phyloP scores from a whole-genome alignment of 2,888 invertebrate genomes.

The Parnassius orleans region DNA sequence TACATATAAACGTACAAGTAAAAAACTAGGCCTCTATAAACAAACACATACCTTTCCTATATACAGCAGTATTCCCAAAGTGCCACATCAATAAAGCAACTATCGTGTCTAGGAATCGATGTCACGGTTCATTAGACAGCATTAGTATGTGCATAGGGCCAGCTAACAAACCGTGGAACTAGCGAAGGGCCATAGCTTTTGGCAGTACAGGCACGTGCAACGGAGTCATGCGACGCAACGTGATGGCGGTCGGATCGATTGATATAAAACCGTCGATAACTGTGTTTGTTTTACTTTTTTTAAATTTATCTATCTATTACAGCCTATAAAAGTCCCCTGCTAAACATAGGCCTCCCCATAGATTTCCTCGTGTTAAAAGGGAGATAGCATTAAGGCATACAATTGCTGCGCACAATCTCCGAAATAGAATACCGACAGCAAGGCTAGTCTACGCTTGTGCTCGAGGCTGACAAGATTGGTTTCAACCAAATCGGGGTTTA shows the following conservation, averaged over 20 bases:
- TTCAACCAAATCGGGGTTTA: too few relatives aligned
- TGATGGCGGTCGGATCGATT: slow-evolving; percentile 14
- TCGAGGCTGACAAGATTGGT: too few relatives aligned
- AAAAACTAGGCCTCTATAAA: not conserved
- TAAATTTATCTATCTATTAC: too few relatives aligned
- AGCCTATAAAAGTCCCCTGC: too few relatives aligned
- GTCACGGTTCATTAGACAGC: slow-evolving; percentile 30
- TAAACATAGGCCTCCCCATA: too few relatives aligned
- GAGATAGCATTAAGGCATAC: too few relatives aligned
- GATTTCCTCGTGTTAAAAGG: too few relatives aligned
- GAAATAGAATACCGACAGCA: too few relatives aligned
- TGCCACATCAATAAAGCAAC: slow-evolving; percentile 9
- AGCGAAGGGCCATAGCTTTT: slow-evolving; percentile 19
- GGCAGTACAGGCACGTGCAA: slow-evolving; percentile 32
- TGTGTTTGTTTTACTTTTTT: not conserved
- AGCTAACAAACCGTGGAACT: slow-evolving; percentile 13
- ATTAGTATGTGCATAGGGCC: slow-evolving; percentile 35
- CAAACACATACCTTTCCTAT: not conserved
- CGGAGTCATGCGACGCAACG: slow-evolving; percentile 31
- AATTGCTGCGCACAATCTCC: too few relatives aligned
- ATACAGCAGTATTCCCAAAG: slow-evolving; percentile 17
- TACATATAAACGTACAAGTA: not conserved
- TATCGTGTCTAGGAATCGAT: slow-evolving; percentile 23
- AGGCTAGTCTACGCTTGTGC: too few relatives aligned
- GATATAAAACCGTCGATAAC: slow-evolving; percentile 11